Evolutionary conservation across 1,140 invertebrate genomes (phyloP), one percentile per base, ranked within the genome.

Genomic region (Drosophila malerkotliana): DNA sequence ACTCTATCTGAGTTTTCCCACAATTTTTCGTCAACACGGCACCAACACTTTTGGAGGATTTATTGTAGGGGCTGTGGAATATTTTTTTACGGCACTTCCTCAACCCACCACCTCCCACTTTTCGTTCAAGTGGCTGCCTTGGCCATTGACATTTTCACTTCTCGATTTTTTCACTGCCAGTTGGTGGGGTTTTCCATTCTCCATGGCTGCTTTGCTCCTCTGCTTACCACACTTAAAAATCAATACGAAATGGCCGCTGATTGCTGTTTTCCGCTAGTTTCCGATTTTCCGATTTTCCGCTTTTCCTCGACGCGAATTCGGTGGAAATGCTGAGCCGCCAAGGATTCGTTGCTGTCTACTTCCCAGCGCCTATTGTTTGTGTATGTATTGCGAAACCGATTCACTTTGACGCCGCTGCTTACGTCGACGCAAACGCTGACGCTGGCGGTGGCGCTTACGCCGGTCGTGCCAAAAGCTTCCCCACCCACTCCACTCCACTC

Each of bases 351-450:
- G 63, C 64, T 81, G 81, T 81, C 78, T 81, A 88, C 82, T 87
- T 87, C 83, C 75, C 79, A 88, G 82, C 72, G 84, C 90, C 90
- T 91, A 90, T 91, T 91, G 90, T 91, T 91, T 91, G 90, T 91
- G 90, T 91, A 91, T 91, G 90, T 91, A 91, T 91, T 91, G 90
- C 90, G 90, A 91, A 91, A 91, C 90, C 87, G 90, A 89, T 89
- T 88, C 80, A 68, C 67, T 77, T 37, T 49, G 49, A 57, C 41
- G 63, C 49, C 51, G 14, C 28, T 37, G 51, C 30, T 30, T 51
- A 37, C 41, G 66, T 49, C 63, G 51, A 48, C 66, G 51, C 52
- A 8, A 18, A 34, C 39, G 53, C 28, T 45, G 64, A 30, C 37
- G 45, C 18, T 28, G 63, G 44, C 32, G 45, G n/a, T 28, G 63